Percentiles rank a stretch among this genome's conserved stretches.
phyloP scores from a whole-genome alignment of 2,113 vertebrate species.

The Vireo altiloquus region DNA sequence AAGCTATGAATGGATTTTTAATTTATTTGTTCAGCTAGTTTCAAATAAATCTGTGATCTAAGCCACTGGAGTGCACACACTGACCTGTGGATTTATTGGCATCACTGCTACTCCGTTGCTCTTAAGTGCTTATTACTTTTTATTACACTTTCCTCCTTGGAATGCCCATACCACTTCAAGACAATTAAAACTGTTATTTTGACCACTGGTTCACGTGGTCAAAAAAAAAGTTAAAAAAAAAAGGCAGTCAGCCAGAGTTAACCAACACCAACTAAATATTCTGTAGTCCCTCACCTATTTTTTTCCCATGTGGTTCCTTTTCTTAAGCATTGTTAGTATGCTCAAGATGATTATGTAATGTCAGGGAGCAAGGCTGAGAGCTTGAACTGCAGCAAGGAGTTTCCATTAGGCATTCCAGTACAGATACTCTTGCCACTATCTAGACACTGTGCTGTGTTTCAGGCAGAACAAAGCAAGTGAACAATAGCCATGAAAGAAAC shows the following conservation, averaged over 20 bases:
- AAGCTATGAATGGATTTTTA: background rate
- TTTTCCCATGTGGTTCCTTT: background rate
- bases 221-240: background rate
- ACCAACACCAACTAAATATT: background rate
- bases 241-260: background rate
- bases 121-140: background rate
- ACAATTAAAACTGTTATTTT: background rate
- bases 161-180: background rate
- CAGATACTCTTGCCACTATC: background rate
- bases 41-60: background rate
- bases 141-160: background rate
- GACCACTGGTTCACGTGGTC: background rate
- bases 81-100: background rate
- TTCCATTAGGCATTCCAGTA: background rate
- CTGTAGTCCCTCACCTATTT: background rate
- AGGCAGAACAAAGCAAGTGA: background rate
- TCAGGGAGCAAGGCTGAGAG: background rate
- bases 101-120: background rate
- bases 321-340: background rate
- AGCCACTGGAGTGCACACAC: rapidly evolving
- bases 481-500: background rate
- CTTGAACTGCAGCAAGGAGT: background rate
- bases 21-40: background rate
- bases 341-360: background rate
- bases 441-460: background rate